phyloP scores from a whole-genome alignment of 92 coral and sea anemone genomes.

The Ricordea florida region DNA sequence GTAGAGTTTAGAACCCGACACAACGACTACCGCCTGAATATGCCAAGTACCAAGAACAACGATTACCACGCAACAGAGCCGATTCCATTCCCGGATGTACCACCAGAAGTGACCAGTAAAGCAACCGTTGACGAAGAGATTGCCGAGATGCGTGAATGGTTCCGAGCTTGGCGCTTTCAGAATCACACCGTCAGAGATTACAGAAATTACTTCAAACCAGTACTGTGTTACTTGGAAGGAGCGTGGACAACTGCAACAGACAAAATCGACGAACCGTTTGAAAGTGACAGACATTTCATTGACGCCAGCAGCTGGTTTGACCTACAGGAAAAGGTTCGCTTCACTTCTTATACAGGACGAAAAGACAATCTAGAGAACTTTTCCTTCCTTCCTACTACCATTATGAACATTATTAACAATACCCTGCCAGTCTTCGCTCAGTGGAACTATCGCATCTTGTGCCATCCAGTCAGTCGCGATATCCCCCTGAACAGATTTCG shows the following conservation, averaged over 20 bases:
- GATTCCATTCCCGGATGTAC: slow-evolving; percentile 53
- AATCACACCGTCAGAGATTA: slow-evolving; percentile 69
- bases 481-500: slow-evolving; percentile 72
- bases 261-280: slow-evolving; percentile 72
- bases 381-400: slow-evolving; percentile 72
- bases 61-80: slow-evolving; percentile 61
- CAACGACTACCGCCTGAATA: slow-evolving; percentile 86
- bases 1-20: slow-evolving; percentile 90
- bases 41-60: slow-evolving; percentile 57
- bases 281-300: slow-evolving; percentile 80
- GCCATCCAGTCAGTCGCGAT: slow-evolving; percentile 67
- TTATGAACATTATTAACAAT: slow-evolving; percentile 49
- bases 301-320: slow-evolving; percentile 78
- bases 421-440: slow-evolving; percentile 61
- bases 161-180: slow-evolving; percentile 86
- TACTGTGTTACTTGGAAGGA: slow-evolving; percentile 81
- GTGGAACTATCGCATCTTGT: slow-evolving; percentile 77
- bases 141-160: slow-evolving; percentile 88
- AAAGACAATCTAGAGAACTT: slow-evolving; percentile 75
- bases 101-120: slow-evolving; percentile 48
- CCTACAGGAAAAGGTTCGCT: slow-evolving; percentile 75
- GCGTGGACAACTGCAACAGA: slow-evolving; percentile 67
- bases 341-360: slow-evolving; percentile 76
- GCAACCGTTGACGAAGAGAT: slow-evolving; percentile 50
- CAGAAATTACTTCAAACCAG: slow-evolving; percentile 84